These are phyloP conservation scores for Chloropsis cyanopogon DNA, from an alignment of 2,113 vertebrate genomes.

Conservation along the genomic window DNA sequence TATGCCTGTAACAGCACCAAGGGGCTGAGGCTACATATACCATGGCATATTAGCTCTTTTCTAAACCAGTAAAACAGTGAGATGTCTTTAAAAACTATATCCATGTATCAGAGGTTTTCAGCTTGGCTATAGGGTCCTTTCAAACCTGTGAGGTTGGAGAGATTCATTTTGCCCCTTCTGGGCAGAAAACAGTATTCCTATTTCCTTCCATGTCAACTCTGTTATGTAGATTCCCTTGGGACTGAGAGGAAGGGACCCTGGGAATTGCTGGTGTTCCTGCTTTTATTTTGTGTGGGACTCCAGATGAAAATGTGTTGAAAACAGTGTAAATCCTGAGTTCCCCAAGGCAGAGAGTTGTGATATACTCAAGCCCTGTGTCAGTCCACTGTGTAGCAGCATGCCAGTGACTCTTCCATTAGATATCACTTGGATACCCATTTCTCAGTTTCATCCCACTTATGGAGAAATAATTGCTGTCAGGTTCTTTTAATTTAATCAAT, in stretches of 20 bases:
- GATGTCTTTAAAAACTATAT: not conserved
- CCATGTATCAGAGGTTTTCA: not conserved
- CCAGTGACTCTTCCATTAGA: not conserved
- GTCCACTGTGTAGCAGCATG: not conserved
- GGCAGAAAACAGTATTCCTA: not conserved
- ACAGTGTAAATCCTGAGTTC: not conserved
- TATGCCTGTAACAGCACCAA: not conserved
- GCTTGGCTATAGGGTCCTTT: not conserved
- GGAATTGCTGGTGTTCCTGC: not conserved
- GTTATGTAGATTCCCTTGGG: not conserved
- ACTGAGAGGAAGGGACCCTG: not conserved
- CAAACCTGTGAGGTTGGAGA: not conserved
- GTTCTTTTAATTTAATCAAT: not conserved
- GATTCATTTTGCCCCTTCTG: not conserved
- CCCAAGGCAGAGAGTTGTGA: not conserved
- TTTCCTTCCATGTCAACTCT: not conserved
- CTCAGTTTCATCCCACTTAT: not conserved
- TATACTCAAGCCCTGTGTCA: not conserved
- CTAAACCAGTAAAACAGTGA: not conserved
- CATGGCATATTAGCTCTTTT: not conserved
- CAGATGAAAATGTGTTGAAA: slow-evolving; percentile 17
- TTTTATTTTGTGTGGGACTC: not conserved
- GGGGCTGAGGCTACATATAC: not conserved
- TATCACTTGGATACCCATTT: not conserved
- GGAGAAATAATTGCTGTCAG: not conserved